phyloP scores from a whole-genome alignment of 2,888 invertebrate genomes.

The Plutella xylostella region DNA sequence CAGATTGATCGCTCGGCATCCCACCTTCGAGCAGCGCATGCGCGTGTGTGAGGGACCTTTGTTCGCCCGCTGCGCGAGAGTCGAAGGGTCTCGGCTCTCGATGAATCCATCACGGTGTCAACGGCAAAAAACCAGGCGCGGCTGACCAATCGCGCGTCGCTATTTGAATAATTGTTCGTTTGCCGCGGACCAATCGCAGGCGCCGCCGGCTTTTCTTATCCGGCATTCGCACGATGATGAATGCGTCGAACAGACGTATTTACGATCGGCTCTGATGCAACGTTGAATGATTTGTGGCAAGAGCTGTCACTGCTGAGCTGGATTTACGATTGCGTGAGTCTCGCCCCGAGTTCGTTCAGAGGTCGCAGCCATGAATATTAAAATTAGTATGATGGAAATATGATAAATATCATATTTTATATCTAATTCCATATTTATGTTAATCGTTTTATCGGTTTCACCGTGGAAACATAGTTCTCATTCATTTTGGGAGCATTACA shows the following conservation, averaged over 20 bases:
- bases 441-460: constrained; percentile 22
- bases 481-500: too few species aligned
- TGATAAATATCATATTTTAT: constrained; percentile 39
- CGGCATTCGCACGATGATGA: constrained; percentile 53
- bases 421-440: constrained; percentile 38
- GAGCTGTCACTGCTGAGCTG: constrained; percentile 37
- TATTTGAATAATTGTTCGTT: constrained; percentile 67
- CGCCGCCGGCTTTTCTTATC: constrained; percentile 47
- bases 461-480: too few species aligned
- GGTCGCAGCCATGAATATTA: constrained; percentile 27
- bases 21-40: neutral
- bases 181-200: constrained; percentile 50
- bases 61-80: constrained; percentile 41
- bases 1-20: constrained; percentile 7
- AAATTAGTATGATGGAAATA: constrained; percentile 37
- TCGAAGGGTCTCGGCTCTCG: constrained; percentile 47
- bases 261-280: constrained; percentile 48
- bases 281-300: constrained; percentile 61
- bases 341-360: constrained; percentile 21
- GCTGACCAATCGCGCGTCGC: constrained; percentile 46
- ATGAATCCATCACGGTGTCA: constrained; percentile 63
- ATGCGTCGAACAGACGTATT: constrained; percentile 50
- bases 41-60: constrained; percentile 2
- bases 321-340: constrained; percentile 55
- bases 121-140: constrained; percentile 47